phyloP scores from a whole-genome alignment of 2,113 vertebrate species.

The Eubucco bourcierii region DNA sequence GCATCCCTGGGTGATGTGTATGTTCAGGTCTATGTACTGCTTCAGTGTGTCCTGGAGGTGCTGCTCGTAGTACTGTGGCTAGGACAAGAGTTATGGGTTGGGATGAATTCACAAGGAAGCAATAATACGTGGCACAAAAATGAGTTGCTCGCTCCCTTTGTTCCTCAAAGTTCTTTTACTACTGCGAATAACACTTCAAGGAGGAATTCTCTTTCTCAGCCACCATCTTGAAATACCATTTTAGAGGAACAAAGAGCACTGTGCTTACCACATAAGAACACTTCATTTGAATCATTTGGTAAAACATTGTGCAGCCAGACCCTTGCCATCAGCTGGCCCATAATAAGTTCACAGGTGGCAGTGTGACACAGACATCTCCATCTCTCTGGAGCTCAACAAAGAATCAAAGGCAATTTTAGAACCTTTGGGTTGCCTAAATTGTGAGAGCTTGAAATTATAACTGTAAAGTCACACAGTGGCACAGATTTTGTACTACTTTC shows the following conservation, averaged over 20 bases:
- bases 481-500: neutral
- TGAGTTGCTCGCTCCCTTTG: neutral
- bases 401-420: neutral
- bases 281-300: neutral
- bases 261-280: neutral
- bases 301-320: neutral
- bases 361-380: neutral
- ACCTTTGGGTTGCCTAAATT: neutral
- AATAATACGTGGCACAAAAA: neutral
- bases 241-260: neutral
- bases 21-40: neutral
- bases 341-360: neutral
- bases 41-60: too few species aligned
- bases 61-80: neutral
- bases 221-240: neutral
- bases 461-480: neutral
- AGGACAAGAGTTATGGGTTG: neutral
- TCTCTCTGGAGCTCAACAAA: neutral
- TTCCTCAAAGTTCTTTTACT: neutral
- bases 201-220: neutral
- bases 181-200: neutral
- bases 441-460: neutral
- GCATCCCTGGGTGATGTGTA: too few species aligned
- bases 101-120: neutral
- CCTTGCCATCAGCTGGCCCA: neutral